phyloP scores from a whole-genome alignment of 2,797 vertebrate genomes.

The Cyprinodon diabolis region DNA sequence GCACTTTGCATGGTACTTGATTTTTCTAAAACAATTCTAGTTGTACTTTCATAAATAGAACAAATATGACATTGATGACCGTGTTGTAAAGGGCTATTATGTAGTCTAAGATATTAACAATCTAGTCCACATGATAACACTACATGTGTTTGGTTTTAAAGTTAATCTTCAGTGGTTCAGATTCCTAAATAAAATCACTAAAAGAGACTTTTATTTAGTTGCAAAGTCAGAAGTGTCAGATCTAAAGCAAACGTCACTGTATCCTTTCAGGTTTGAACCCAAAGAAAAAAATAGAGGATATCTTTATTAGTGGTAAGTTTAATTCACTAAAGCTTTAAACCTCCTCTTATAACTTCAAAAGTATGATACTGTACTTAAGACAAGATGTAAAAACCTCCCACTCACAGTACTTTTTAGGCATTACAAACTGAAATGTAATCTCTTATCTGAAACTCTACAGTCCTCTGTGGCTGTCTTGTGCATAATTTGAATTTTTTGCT shows the following conservation, averaged over 20 bases:
- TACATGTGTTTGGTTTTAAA: background rate
- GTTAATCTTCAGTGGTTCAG: background rate
- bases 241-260: background rate
- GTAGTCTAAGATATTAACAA: no score
- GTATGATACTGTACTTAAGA: background rate
- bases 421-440: background rate
- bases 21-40: background rate
- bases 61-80: no score
- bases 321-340: background rate
- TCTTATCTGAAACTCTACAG: constrained; percentile 12
- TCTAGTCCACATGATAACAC: background rate
- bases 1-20: background rate
- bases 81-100: no score
- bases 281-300: background rate
- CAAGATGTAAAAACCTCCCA: background rate
- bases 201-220: background rate
- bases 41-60: background rate
- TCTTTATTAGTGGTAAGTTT: background rate
- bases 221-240: background rate
- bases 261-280: background rate
- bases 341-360: background rate
- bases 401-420: background rate
- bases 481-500: constrained; percentile 62
- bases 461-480: constrained; percentile 35
- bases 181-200: background rate